Evolutionary conservation across 2,888 invertebrate species (phyloP).

Genomic region (Philhelius pedissequus): DNA sequence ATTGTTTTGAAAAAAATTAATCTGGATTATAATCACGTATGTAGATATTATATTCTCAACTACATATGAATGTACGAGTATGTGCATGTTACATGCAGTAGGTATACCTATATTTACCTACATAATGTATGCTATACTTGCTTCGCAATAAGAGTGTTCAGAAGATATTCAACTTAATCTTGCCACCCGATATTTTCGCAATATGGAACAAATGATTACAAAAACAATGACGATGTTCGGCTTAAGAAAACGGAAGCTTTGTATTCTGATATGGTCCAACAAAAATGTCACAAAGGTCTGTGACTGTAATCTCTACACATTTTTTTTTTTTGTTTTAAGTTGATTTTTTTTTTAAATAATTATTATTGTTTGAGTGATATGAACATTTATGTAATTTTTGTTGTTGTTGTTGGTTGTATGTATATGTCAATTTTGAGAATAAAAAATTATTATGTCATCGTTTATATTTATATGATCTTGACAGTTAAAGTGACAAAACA

Average conservation of each 20-base stretch:
- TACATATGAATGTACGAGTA: neutral
- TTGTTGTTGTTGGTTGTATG: neutral
- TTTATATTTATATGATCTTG: too few relatives aligned
- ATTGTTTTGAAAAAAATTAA: neutral
- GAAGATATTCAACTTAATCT: neutral
- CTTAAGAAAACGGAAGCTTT: constrained; percentile 56
- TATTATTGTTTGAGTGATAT: neutral
- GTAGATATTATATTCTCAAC: too few relatives aligned
- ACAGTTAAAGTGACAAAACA: too few relatives aligned
- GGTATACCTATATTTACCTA: neutral
- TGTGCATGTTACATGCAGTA: neutral
- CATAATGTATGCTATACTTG: neutral
- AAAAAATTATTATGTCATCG: too few relatives aligned
- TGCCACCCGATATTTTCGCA: constrained; percentile 32
- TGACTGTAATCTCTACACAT: constrained; percentile 11
- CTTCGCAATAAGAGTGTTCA: neutral
- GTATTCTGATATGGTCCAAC: constrained; percentile 39
- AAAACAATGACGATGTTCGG: constrained; percentile 36
- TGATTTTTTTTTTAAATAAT: neutral
- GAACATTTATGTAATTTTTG: neutral
- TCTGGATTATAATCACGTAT: too few relatives aligned
- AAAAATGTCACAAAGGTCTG: constrained; percentile 27
- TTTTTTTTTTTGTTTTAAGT: neutral
- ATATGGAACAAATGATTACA: constrained; percentile 19
- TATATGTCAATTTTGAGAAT: neutral